phyloP scores from a whole-genome alignment of 1,140 invertebrate species.

The Drosophila baimaii region DNA sequence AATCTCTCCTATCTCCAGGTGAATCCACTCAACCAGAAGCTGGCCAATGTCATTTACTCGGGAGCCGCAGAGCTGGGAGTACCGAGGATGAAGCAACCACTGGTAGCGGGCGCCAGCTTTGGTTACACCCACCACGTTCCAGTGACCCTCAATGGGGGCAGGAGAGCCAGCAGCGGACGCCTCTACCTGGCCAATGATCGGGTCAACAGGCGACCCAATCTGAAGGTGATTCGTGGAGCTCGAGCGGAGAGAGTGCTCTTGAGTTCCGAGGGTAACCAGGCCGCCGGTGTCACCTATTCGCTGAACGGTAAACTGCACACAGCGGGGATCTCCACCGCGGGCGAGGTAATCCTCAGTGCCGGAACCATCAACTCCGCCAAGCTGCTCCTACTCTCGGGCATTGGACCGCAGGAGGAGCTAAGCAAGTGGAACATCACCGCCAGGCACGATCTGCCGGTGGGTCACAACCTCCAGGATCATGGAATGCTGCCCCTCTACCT shows the following conservation, averaged over 20 bases:
- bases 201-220: conserved; percentile 86
- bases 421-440: conserved; percentile 84
- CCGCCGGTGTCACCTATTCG: conserved; percentile 90
- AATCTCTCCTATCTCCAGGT: conserved; percentile 41
- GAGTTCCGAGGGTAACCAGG: conserved; percentile 86
- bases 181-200: conserved; percentile 87
- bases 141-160: conserved; percentile 85
- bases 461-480: conserved; percentile 89
- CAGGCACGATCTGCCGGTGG: conserved; percentile 87
- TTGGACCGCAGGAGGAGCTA: conserved; percentile 83
- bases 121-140: conserved; percentile 83
- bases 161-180: conserved; percentile 86
- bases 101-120: conserved; percentile 84
- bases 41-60: conserved; percentile 83
- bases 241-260: conserved; percentile 85
- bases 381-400: conserved; percentile 86
- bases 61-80: conserved; percentile 80
- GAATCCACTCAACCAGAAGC: conserved; percentile 62
- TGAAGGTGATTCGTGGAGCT: conserved; percentile 89
- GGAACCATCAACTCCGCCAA: conserved; percentile 86
- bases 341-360: conserved; percentile 85
- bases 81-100: conserved; percentile 85
- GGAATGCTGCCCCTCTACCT: conserved; percentile 80
- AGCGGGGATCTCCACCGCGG: conserved; percentile 1
- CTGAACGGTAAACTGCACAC: conserved; percentile 8